Percentiles rank a stretch among this genome's conserved stretches.
These are phyloP conservation scores for Sebastes iracundus DNA, from an alignment of 2,797 vertebrate genomes.

Conservation along the genomic window DNA sequence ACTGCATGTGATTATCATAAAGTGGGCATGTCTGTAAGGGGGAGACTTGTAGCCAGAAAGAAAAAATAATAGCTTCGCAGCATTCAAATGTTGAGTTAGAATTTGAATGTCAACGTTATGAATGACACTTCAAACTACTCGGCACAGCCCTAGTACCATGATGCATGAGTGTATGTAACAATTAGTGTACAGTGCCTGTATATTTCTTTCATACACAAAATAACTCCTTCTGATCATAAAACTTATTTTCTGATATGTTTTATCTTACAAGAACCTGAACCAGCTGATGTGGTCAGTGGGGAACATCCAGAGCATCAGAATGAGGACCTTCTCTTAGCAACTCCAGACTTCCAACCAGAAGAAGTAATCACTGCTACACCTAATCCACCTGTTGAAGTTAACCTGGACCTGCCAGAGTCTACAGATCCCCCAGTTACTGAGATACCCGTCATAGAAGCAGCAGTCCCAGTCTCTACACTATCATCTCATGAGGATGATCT, in stretches of 20 bases:
- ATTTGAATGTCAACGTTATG: neutral
- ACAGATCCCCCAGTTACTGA: neutral
- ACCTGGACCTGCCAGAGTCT: neutral
- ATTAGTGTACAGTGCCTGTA: neutral
- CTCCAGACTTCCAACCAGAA: constrained; percentile 27
- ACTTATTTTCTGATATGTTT: constrained; percentile 19
- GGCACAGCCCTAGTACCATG: neutral
- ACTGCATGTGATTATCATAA: no score
- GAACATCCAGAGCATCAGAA: constrained; percentile 32
- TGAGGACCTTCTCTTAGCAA: constrained; percentile 23
- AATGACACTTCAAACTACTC: neutral
- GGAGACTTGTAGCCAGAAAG: no score
- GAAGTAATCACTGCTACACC: constrained; percentile 16
- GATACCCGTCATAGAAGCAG: neutral
- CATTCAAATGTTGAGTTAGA: neutral
- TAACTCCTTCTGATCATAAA: neutral
- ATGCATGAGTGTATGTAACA: neutral
- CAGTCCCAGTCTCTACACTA: constrained; percentile 4
- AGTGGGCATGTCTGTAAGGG: no score
- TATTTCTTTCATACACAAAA: neutral
- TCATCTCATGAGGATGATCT: constrained; percentile 19
- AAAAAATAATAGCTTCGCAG: neutral
- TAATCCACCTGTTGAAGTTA: constrained; percentile 7
- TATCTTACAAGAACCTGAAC: constrained; percentile 54
- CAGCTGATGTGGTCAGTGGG: constrained; percentile 1